phyloP scores from a whole-genome alignment of 2,113 vertebrate species.

The Aplodontia rufa region DNA sequence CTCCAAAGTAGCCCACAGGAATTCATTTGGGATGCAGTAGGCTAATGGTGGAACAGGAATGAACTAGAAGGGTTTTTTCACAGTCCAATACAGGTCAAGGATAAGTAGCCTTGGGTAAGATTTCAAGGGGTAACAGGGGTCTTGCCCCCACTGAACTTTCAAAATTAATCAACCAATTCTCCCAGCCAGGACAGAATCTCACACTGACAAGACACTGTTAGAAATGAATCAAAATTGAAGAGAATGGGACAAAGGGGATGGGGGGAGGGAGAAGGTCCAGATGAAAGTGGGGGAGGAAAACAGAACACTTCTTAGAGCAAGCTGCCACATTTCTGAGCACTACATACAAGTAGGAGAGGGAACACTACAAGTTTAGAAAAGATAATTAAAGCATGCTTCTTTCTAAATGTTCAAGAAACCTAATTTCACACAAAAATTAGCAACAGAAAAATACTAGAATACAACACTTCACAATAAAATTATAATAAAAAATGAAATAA shows the following conservation, averaged over 20 bases:
- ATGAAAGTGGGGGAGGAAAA: not conserved
- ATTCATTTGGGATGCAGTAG: not conserved
- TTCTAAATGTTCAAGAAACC: constrained; percentile 48
- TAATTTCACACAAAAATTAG: constrained; percentile 36
- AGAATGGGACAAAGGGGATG: not conserved
- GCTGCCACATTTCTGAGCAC: constrained; percentile 10
- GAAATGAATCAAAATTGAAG: not conserved
- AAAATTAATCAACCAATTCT: not conserved
- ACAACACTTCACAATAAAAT: constrained; percentile 12
- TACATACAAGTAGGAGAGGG: not conserved
- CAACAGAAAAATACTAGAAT: not conserved
- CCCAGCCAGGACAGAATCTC: not conserved
- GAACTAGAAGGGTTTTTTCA: not conserved
- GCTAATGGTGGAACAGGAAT: not conserved
- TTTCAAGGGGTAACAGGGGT: not conserved
- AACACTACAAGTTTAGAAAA: constrained; percentile 29
- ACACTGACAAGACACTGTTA: not conserved
- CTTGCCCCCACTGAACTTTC: not conserved
- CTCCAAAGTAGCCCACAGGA: not conserved
- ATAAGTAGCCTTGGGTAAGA: not conserved
- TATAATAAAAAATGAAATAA: constrained; percentile 11
- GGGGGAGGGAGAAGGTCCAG: not conserved
- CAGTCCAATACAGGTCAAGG: not conserved
- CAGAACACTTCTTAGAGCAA: not conserved
- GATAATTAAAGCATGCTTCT: constrained; percentile 39